Evolutionary conservation across 2,797 vertebrate genomes (phyloP).

Genomic region (Meda fulgida): DNA sequence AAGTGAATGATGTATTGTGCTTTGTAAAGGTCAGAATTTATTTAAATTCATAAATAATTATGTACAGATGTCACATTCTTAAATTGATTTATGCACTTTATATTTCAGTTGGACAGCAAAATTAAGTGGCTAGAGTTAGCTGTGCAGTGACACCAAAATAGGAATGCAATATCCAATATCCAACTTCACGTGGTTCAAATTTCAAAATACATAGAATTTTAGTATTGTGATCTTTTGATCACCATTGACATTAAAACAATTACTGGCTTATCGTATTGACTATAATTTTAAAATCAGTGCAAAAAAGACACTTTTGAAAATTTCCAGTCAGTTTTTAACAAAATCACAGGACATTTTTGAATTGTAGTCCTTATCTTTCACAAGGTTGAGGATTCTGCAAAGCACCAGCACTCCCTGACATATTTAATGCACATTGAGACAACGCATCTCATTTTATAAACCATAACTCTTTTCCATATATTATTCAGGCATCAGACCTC

Average conservation of each 20-base stretch:
- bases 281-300: background rate
- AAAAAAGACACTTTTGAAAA: background rate
- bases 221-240: background rate
- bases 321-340: background rate
- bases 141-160: background rate
- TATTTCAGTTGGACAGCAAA: background rate
- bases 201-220: background rate
- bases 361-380: background rate
- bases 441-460: constrained; percentile 22
- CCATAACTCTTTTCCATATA: constrained; percentile 46
- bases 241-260: background rate
- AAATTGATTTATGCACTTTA: background rate
- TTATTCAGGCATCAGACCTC: constrained; percentile 55
- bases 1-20: background rate
- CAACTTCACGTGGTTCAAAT: background rate
- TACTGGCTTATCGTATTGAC: background rate
- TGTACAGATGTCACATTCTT: background rate
- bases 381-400: background rate
- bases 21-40: constrained; percentile 4
- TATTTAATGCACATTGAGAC: constrained; percentile 29
- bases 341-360: background rate
- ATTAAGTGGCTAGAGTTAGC: background rate
- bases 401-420: background rate
- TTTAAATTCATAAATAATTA: constrained; percentile 27
- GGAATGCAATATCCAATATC: background rate